A percentile compares a stretch with the other conserved stretches of the same genome.
Evolutionary conservation across 2,888 invertebrate genomes (phyloP).

Genomic region (Sisyra terminalis): DNA sequence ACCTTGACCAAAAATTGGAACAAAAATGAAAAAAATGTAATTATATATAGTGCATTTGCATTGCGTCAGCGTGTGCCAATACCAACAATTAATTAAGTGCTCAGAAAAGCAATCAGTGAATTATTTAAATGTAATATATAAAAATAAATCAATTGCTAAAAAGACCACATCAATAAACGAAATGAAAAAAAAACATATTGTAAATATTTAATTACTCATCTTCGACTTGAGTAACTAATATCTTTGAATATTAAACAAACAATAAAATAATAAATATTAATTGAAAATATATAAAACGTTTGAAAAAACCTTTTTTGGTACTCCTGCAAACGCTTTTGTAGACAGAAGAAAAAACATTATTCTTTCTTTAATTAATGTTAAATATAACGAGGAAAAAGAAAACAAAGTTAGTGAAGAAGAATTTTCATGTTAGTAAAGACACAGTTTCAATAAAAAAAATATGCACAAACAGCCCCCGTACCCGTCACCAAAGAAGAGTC

Average conservation of each 20-base stretch:
- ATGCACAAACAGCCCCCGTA: constrained; percentile 11
- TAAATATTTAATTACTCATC: constrained; percentile 17
- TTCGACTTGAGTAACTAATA: no score
- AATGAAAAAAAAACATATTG: constrained; percentile 7
- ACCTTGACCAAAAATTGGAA: constrained; percentile 14
- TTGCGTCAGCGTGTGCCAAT: constrained; percentile 21
- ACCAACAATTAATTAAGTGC: constrained; percentile 17
- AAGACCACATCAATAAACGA: constrained; percentile 5
- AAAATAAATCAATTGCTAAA: constrained; percentile 9
- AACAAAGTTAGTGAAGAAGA: constrained; percentile 1
- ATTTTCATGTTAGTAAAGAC: constrained; percentile 5
- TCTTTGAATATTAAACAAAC: no score
- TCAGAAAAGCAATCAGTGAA: constrained; percentile 28
- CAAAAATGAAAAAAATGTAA: constrained; percentile 13
- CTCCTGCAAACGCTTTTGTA: constrained; percentile 34
- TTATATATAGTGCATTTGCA: constrained; percentile 31
- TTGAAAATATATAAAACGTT: constrained; percentile 9
- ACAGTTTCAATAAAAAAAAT: constrained; percentile 9
- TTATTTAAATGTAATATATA: constrained; percentile 9
- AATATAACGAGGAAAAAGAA: constrained; percentile 9
- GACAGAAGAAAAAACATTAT: constrained; percentile 23
- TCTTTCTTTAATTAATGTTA: constrained; percentile 7
- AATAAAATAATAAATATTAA: constrained; percentile 5
- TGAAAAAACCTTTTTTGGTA: constrained; percentile 15
- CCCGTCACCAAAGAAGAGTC: constrained; percentile 12